Conservation (phyloP, 2,113 vertebrate species). For the Scolopax mira region DNA sequence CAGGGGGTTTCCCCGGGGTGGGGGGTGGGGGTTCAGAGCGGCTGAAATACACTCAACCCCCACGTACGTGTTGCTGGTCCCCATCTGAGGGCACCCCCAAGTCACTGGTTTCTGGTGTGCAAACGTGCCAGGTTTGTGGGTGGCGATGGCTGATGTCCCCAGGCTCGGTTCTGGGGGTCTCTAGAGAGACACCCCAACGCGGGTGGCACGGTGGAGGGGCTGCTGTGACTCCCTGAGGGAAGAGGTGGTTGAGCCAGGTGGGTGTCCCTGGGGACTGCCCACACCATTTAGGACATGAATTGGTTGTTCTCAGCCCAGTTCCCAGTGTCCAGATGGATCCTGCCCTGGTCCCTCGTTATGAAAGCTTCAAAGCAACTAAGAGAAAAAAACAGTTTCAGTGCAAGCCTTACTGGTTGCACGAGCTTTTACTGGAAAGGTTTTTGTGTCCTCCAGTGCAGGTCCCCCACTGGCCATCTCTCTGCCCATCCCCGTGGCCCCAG, state of each 20-base stretch:
- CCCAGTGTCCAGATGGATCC: neutral
- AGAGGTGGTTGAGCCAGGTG: neutral
- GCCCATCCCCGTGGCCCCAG: fast-evolving
- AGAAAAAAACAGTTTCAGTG: neutral
- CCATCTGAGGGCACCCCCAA: fast-evolving
- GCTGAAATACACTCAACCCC: neutral
- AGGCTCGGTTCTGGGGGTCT: neutral
- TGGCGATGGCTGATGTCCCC: neutral
- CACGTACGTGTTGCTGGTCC: neutral
- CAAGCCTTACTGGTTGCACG: neutral
- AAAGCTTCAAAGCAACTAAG: neutral
- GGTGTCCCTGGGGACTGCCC: fast-evolving
- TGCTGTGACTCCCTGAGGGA: neutral
- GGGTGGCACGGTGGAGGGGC: neutral
- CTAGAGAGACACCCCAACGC: fast-evolving
- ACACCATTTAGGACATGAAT: neutral
- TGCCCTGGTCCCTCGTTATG: neutral
- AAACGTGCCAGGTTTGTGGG: neutral
- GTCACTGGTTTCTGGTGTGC: neutral
- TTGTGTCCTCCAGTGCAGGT: neutral
- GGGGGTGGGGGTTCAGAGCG: neutral
- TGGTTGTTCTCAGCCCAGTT: neutral
- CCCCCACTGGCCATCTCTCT: neutral
- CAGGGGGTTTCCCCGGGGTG: neutral
- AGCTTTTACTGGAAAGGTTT: neutral